A percentile compares a stretch with the other conserved stretches of the same genome.
Conservation (phyloP, 2,113 vertebrate species). For the Rhabdornis inornatus region DNA sequence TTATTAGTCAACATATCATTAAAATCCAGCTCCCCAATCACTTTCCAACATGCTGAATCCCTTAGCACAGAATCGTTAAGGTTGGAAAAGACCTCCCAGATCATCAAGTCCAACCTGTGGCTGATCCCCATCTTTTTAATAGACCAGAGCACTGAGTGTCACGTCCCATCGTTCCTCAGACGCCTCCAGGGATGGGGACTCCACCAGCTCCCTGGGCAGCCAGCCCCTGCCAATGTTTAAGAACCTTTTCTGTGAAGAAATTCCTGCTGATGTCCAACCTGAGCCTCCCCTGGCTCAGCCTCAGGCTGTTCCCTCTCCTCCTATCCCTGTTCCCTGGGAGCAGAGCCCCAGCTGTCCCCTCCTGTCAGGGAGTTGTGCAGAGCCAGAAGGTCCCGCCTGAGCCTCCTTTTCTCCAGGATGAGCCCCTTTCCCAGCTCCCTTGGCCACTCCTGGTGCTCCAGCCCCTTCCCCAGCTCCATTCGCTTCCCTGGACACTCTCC, state of each 20-base stretch:
- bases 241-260: not conserved
- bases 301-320: not conserved
- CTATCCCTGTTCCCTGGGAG: not conserved
- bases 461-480: not conserved
- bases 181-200: not conserved
- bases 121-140: not conserved
- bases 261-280: not conserved
- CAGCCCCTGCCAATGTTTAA: too few species aligned
- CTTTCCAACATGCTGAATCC: not conserved
- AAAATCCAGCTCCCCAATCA: not conserved
- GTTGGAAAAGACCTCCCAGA: not conserved
- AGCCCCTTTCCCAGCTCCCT: not conserved
- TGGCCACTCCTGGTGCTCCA: not conserved
- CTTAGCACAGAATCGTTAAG: too few species aligned
- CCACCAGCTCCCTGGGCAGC: not conserved
- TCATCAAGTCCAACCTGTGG: not conserved
- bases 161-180: not conserved
- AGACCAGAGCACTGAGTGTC: not conserved
- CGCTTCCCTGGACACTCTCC: not conserved
- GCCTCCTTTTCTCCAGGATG: not conserved
- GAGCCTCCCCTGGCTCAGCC: not conserved
- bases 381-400: not conserved
- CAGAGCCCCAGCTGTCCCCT: not conserved
- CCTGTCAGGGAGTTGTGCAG: not conserved
- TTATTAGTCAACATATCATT: fast-evolving